phyloP scores from a whole-genome alignment of 2,797 vertebrate species.

The Anguilla obscura region DNA sequence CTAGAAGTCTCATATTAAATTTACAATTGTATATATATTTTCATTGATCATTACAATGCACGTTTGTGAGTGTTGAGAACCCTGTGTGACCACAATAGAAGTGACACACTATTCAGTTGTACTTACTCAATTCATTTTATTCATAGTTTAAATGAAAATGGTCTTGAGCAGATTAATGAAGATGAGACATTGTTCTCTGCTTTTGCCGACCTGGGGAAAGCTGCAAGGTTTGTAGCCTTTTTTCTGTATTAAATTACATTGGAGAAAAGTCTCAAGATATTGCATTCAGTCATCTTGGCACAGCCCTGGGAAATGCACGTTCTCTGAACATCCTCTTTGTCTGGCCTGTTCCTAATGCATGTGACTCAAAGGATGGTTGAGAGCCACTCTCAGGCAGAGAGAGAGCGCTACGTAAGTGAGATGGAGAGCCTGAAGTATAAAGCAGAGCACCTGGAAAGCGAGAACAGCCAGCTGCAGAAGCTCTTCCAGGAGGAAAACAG shows the following conservation, averaged over 20 bases:
- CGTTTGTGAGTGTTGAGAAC: too few species aligned
- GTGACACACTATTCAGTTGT: background rate
- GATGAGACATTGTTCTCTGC: constrained; percentile 82
- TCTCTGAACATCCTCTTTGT: constrained; percentile 5
- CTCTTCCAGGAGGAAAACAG: constrained; percentile 88
- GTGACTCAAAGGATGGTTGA: constrained; percentile 77
- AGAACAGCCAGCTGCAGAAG: constrained; percentile 85
- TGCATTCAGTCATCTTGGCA: background rate
- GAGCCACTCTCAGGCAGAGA: constrained; percentile 84
- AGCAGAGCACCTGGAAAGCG: constrained; percentile 84
- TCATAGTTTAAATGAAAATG: constrained; percentile 76
- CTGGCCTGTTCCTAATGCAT: constrained; percentile 4
- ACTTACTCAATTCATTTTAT: constrained; percentile 4
- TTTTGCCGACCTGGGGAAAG: constrained; percentile 87
- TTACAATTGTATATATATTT: background rate
- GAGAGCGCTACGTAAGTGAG: constrained; percentile 81
- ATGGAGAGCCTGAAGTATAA: constrained; percentile 84
- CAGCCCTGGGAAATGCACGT: background rate
- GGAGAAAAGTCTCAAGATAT: background rate
- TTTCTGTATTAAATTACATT: background rate
- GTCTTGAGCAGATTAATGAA: constrained; percentile 79
- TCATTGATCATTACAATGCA: background rate
- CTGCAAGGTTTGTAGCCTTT: constrained; percentile 75
- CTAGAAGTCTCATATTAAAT: background rate
- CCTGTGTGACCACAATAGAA: background rate